Percentiles rank a stretch among this genome's conserved stretches.
Conservation (phyloP, 2,113 vertebrate species). For the Patagioenas fasciata region DNA sequence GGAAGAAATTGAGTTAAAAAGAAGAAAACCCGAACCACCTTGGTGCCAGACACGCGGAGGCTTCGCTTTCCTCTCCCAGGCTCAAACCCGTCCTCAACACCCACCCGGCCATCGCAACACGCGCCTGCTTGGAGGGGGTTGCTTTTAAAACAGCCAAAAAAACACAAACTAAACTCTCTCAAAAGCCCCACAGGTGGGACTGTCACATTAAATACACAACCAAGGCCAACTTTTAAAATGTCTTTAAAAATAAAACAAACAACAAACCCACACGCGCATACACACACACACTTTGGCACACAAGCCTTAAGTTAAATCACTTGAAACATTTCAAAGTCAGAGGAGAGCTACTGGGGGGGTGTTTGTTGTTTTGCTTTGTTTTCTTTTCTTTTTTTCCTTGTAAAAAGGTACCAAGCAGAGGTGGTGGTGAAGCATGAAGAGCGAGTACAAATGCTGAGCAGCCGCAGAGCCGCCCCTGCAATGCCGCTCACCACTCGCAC, state of each 20-base stretch:
- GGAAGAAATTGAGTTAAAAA: not conserved
- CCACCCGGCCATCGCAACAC: too few species aligned
- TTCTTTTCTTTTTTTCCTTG: not conserved
- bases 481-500: not conserved
- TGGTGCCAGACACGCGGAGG: accelerated
- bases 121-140: too few species aligned
- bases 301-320: constrained; percentile 57
- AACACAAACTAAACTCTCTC: constrained; percentile 6
- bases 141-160: constrained; percentile 24
- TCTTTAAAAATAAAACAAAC: not conserved
- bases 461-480: not conserved
- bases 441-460: constrained; percentile 30
- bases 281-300: constrained; percentile 71
- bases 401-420: constrained; percentile 41
- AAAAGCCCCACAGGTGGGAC: not conserved
- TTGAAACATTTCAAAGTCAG: constrained; percentile 40
- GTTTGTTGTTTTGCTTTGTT: too few species aligned
- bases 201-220: constrained; percentile 18
- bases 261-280: not conserved
- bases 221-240: constrained; percentile 44
- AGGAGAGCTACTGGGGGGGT: not conserved
- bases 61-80: not conserved
- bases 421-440: constrained; percentile 52
- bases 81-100: not conserved
- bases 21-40: not conserved